Evolutionary conservation across 1,140 invertebrate species (phyloP).

Genomic region (Caenorhabditis remanei): DNA sequence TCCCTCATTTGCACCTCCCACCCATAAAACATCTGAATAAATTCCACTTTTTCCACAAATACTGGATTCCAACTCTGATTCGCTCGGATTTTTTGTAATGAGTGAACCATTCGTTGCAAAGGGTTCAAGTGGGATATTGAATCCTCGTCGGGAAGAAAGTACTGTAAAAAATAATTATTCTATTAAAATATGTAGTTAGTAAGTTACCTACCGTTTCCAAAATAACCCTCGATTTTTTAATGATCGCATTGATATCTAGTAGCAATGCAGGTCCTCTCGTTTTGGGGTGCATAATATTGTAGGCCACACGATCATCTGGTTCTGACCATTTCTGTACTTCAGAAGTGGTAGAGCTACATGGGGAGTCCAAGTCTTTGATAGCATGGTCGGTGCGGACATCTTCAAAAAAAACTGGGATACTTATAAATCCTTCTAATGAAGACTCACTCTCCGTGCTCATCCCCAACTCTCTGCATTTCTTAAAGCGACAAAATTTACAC

Average conservation of each 20-base stretch:
- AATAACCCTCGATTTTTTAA: neutral
- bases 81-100: neutral
- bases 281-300: neutral
- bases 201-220: neutral
- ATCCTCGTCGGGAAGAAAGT: neutral
- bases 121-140: neutral
- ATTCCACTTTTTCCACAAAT: neutral
- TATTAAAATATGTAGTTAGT: neutral
- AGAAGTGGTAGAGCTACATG: neutral
- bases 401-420: no score
- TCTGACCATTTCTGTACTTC: neutral
- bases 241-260: constrained; percentile 3
- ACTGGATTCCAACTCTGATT: neutral
- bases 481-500: constrained; percentile 47
- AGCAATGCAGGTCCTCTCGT: neutral
- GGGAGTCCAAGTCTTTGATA: neutral
- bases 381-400: constrained; percentile 21
- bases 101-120: constrained; percentile 11
- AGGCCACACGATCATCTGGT: neutral
- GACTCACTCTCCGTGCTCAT: constrained; percentile 39
- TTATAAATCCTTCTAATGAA: no score
- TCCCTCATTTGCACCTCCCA: constrained; percentile 26
- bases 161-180: neutral
- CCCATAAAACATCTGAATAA: neutral
- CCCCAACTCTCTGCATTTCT: constrained; percentile 12